Percentiles rank a stretch among this genome's conserved stretches.
Evolutionary conservation across 2,113 vertebrate species (phyloP).

Genomic region (Pomatorhinus ruficollis): DNA sequence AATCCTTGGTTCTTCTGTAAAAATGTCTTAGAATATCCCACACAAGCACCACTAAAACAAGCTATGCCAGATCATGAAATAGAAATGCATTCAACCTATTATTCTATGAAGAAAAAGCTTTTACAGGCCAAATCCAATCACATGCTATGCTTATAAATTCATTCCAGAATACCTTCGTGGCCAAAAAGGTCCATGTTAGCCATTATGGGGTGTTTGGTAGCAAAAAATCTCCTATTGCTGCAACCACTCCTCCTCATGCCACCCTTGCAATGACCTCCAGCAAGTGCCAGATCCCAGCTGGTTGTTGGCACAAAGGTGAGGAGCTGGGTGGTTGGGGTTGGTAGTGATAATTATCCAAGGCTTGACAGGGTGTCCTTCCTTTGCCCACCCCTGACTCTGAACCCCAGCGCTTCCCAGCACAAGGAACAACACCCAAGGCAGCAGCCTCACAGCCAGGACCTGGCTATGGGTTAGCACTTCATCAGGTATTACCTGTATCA

Average conservation of each 20-base stretch:
- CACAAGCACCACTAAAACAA: not conserved
- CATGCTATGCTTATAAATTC: not conserved
- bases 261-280: not conserved
- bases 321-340: not conserved
- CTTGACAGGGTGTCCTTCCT: not conserved
- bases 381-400: not conserved
- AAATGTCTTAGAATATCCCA: not conserved
- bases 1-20: not conserved
- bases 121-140: not conserved
- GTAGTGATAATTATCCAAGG: not conserved
- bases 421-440: not conserved
- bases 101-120: not conserved
- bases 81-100: not conserved
- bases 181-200: not conserved
- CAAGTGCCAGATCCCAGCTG: not conserved
- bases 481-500: not conserved
- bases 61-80: not conserved
- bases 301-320: not conserved
- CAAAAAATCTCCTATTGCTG: not conserved
- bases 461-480: not conserved
- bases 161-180: not conserved
- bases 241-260: not conserved
- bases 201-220: not conserved
- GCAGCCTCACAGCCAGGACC: not conserved
- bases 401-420: rapidly evolving